Evolutionary conservation across 2,888 invertebrate species (phyloP), one percentile per base, ranked within the genome.

Genomic region (Plusia festucae): DNA sequence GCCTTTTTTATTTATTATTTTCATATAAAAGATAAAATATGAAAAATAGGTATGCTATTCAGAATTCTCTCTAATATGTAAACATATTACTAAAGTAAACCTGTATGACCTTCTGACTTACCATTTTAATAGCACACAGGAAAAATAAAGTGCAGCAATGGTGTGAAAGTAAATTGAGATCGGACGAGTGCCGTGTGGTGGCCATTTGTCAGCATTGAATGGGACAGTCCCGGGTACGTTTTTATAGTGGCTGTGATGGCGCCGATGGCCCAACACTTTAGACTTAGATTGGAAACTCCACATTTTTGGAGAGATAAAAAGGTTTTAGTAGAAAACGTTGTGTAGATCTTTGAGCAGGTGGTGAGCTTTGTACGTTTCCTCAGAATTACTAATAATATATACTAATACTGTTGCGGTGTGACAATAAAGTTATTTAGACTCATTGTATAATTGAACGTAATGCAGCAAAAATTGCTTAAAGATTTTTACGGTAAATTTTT

Each of bases 151-250:
- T 78, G 79, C 76, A 72, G 66, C 65, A 67, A 66, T 69, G 76
- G 79, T 75, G 76, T 75, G 66, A 76, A 71, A 69, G 71, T 71
- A 78, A 78, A 78, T 78, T 69, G 81, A 69, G 69, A 71, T 69
- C 66, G 63, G 81, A 76, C 56, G 75, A 70, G 62, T 60, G 70
- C 65, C 63, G 60, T 66, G 70, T 53, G 65, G 79, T 24, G 63
- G 60, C 78, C 79, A 76, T 74, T 63, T 73, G 51, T 73, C 52
- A 77, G 77, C 46, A 62, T 68, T 56, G 59, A 73, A 77, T 77
- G 73, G 68, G 73, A 73, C 73, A 73, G 73, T 73, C 78, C 73
- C 27, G 62, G 32, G 59, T 53, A 49, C 51, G 34, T 73, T 77
- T 77, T 73, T 77, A 73, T 67, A 57, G 59, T 32, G 73, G 59